Percentiles rank a stretch among this genome's conserved stretches.
These are phyloP conservation scores for Gila orcuttii DNA, from an alignment of 2,113 vertebrate genomes.

Conservation along the genomic window DNA sequence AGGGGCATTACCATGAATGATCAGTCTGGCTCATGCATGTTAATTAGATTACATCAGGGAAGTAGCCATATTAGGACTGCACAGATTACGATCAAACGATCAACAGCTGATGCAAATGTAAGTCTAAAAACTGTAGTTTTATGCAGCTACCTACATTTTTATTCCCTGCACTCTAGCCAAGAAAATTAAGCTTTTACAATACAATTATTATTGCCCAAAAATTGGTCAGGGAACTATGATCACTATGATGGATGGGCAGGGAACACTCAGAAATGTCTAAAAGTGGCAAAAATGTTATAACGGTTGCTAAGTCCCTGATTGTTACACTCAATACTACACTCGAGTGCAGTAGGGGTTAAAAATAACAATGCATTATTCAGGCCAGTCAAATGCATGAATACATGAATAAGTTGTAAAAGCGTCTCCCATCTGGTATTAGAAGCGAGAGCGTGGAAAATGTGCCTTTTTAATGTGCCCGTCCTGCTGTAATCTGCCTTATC, in stretches of 20 bases:
- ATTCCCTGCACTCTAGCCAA: neutral
- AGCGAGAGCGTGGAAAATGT: slow-evolving; percentile 44
- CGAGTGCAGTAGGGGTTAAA: slow-evolving; percentile 15
- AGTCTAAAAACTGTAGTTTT: neutral
- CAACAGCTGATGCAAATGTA: neutral
- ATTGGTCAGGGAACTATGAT: neutral
- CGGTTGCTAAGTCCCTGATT: slow-evolving; percentile 15
- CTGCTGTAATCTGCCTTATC: slow-evolving; percentile 62
- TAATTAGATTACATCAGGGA: neutral
- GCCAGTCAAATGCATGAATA: slow-evolving; percentile 59
- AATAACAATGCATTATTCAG: slow-evolving; percentile 63
- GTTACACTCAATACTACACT: slow-evolving; percentile 23
- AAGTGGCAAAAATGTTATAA: neutral
- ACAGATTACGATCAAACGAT: neutral
- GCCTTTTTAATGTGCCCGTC: slow-evolving; percentile 46
- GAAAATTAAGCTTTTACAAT: neutral
- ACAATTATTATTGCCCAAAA: neutral
- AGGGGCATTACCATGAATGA: neutral
- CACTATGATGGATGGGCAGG: neutral
- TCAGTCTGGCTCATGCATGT: neutral
- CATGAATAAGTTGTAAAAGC: slow-evolving; percentile 56
- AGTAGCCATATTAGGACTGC: neutral
- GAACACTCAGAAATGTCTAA: neutral
- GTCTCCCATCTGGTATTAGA: slow-evolving; percentile 44
- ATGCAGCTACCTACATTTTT: neutral